Percentiles rank a stretch among this genome's conserved stretches.
Evolutionary conservation across 2,113 vertebrate species (phyloP).

Genomic region (Hippoglossus stenolepis): DNA sequence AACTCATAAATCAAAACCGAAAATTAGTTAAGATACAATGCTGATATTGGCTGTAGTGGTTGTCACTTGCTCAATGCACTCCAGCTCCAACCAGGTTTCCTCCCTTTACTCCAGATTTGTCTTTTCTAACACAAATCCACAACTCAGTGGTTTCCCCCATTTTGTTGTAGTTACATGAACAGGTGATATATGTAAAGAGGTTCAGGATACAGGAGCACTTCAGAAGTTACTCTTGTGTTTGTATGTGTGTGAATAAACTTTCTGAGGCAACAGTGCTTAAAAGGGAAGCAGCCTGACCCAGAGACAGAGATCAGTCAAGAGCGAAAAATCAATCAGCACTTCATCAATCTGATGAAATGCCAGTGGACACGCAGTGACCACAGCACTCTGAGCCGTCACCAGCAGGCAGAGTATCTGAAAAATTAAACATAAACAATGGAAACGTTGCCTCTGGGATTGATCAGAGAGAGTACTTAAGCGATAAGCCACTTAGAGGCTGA

Average conservation of each 20-base stretch:
- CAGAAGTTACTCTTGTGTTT: neutral
- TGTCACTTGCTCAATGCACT: too few relatives aligned
- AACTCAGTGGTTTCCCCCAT: neutral
- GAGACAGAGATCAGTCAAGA: slow-evolving; percentile 47
- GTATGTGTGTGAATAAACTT: neutral
- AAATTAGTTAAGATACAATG: too few relatives aligned
- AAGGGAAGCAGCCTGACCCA: neutral
- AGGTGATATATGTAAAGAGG: too few relatives aligned
- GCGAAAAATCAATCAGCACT: slow-evolving; percentile 51
- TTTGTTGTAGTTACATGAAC: neutral
- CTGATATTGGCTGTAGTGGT: too few relatives aligned
- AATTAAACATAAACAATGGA: slow-evolving; percentile 19
- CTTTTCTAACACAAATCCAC: neutral
- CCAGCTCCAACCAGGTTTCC: too few relatives aligned
- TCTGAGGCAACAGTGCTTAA: slow-evolving; percentile 1
- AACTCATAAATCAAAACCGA: too few relatives aligned
- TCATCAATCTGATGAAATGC: slow-evolving; percentile 51
- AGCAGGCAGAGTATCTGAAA: neutral
- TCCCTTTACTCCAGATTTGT: neutral
- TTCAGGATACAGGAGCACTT: neutral
- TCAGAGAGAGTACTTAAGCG: slow-evolving; percentile 22
- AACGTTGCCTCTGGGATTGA: slow-evolving; percentile 18
- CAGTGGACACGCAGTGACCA: slow-evolving; percentile 37
- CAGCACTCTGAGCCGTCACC: slow-evolving; percentile 2
- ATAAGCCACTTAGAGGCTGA: slow-evolving; percentile 19